A percentile compares a stretch with the other conserved stretches of the same genome.
Evolutionary conservation across 2,888 invertebrate genomes (phyloP).

Genomic region (Leucophora obtusa): DNA sequence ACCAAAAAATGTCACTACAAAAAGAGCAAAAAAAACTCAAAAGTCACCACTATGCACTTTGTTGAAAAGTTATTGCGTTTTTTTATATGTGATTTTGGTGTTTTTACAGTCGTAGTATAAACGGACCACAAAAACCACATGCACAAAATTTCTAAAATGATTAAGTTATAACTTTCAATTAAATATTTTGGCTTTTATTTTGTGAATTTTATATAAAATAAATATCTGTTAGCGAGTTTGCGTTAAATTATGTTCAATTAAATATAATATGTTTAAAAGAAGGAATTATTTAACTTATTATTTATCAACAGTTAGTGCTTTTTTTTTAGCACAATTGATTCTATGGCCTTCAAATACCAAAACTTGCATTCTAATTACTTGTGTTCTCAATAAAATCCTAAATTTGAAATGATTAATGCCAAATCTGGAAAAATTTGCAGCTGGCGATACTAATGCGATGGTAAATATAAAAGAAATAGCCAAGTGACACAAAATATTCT

Average conservation of each 20-base stretch:
- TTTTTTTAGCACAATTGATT: no score
- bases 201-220: background rate
- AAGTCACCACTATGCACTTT: conserved; percentile 4
- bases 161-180: conserved; percentile 16
- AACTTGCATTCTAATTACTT: no score
- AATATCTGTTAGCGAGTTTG: background rate
- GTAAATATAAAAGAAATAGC: no score
- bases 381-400: no score
- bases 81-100: background rate
- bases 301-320: no score
- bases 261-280: no score
- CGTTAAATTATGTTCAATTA: background rate
- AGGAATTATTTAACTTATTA: no score
- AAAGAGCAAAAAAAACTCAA: background rate
- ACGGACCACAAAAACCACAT: conserved; percentile 24
- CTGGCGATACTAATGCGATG: no score
- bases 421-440: no score
- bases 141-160: background rate
- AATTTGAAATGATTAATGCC: no score
- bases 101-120: conserved; percentile 1
- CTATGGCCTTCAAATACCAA: no score
- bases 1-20: background rate
- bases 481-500: no score
- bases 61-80: background rate
- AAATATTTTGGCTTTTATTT: conserved; percentile 1